Percentiles rank a stretch among this genome's conserved stretches.
Conservation (phyloP, 2,113 vertebrate genomes). For the Neotoma lepida region DNA sequence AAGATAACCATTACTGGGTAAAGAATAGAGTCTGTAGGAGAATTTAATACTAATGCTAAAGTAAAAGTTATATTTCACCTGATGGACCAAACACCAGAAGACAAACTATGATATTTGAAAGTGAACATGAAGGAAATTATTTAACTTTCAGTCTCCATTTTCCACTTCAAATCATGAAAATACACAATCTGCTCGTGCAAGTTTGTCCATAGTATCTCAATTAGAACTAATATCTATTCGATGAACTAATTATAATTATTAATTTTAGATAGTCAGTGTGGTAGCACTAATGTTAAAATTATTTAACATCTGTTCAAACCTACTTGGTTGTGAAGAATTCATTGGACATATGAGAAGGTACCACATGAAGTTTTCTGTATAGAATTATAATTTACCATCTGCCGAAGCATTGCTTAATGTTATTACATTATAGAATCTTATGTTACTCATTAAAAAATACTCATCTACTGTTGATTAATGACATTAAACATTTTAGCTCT, state of each 20-base stretch:
- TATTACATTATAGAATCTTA: slow-evolving; percentile 29
- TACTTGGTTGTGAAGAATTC: not conserved
- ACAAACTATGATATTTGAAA: not conserved
- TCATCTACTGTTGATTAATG: not conserved
- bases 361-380: slow-evolving; percentile 65
- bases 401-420: slow-evolving; percentile 68
- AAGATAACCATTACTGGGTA: not conserved
- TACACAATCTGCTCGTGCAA: not conserved
- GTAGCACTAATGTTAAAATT: slow-evolving; percentile 64
- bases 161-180: slow-evolving; percentile 31
- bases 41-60: not conserved
- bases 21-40: not conserved
- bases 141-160: not conserved
- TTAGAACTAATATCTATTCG: slow-evolving; percentile 77
- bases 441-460: slow-evolving; percentile 41
- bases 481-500: not conserved
- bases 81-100: not conserved
- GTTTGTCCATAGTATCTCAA: slow-evolving; percentile 21
- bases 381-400: slow-evolving; percentile 73
- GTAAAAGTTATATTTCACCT: not conserved
- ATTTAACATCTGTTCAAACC: not conserved
- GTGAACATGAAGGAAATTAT: not conserved
- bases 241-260: slow-evolving; percentile 61
- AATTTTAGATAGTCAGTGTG: slow-evolving; percentile 75
- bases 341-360: slow-evolving; percentile 54